These are phyloP conservation scores for Acromyrmex charruanus DNA, from an alignment of 1,140 invertebrate genomes.

Conservation along the genomic window DNA sequence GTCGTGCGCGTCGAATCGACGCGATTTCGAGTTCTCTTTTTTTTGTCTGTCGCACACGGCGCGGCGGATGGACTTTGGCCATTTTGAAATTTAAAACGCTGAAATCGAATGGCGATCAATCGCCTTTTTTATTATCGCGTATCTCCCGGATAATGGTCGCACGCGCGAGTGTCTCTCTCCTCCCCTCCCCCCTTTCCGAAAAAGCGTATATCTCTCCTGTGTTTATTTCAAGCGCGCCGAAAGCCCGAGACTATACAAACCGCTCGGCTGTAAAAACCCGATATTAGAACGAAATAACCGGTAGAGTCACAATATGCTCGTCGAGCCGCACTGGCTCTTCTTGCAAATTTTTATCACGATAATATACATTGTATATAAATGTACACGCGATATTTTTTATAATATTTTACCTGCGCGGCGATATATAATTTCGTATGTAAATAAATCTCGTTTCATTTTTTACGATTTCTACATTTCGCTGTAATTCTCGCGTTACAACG, in stretches of 20 bases:
- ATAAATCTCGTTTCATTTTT: slow-evolving; percentile 32
- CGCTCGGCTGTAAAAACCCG: slow-evolving; percentile 34
- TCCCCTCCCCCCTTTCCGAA: background rate
- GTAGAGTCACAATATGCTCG: no score
- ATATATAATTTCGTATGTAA: slow-evolving; percentile 43
- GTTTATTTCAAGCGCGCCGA: slow-evolving; percentile 37
- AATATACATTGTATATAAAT: background rate
- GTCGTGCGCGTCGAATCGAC: slow-evolving; percentile 44
- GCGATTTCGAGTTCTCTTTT: slow-evolving; percentile 13
- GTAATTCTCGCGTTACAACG: slow-evolving; percentile 35
- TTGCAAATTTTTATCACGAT: slow-evolving; percentile 37
- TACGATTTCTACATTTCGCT: background rate
- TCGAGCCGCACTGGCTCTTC: background rate
- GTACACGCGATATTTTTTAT: background rate
- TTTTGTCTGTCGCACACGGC: background rate
- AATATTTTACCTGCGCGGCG: slow-evolving; percentile 13
- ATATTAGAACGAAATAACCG: slow-evolving; percentile 41
- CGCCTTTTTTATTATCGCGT: slow-evolving; percentile 70
- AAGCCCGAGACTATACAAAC: slow-evolving; percentile 30
- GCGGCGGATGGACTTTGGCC: slow-evolving; percentile 52
- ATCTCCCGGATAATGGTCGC: slow-evolving; percentile 65
- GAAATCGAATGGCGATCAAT: slow-evolving; percentile 18
- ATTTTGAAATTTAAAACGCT: slow-evolving; percentile 63
- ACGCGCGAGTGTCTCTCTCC: slow-evolving; percentile 49
- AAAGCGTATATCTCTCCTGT: slow-evolving; percentile 25